Evolutionary conservation across 2,797 vertebrate species (phyloP), one percentile per base, ranked within the genome.

Genomic region (Eutrigla gurnardus): DNA sequence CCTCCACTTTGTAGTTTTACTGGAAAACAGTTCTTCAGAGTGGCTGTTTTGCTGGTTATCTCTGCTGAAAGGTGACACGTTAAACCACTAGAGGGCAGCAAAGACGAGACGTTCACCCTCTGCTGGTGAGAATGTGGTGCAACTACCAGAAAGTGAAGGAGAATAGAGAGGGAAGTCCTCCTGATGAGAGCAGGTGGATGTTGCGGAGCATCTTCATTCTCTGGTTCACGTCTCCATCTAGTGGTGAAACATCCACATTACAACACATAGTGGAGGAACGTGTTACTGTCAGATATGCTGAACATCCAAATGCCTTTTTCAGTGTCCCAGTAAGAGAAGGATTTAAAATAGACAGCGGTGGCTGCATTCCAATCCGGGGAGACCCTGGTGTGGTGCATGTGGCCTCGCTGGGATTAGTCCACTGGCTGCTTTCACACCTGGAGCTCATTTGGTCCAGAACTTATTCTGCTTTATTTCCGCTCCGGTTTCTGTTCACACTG

Each of bases 221-320:
- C 53, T 73, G 76, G 13, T 2, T 1, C 8, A 60, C 0, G 0
- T 2, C 72, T 10, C 84, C 77, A 52, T 73, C 88, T 81, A 40
- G 82, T 84, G 86, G 77, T 4, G 1, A 42, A 6, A 6, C 1
- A 0, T 7, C 0, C 9, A 58, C 7, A 68, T 74, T 65, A 80
- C 85, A 84, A 18, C 25, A 4, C 5, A 7, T 25, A 25, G 0
- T 10, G 11, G 11, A 15, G 3, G 4, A 7, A 37, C 17, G 3
- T 6, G 25, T 35, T 7, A 46, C 7, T 5, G 9, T 18, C 17
- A 11, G 17, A 25, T 25, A 25, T 25, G 25, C 25, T 25, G 25
- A 25, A 25, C 25, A 25, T 25, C 25, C 25, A 25, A 1, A 25
- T 25, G 25, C 25, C 25, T 25, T 25, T 25, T 25, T 25, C 25